Percentiles rank a stretch among this genome's conserved stretches.
phyloP scores from a whole-genome alignment of 2,888 invertebrate species.

The Amphipyra berbera region DNA sequence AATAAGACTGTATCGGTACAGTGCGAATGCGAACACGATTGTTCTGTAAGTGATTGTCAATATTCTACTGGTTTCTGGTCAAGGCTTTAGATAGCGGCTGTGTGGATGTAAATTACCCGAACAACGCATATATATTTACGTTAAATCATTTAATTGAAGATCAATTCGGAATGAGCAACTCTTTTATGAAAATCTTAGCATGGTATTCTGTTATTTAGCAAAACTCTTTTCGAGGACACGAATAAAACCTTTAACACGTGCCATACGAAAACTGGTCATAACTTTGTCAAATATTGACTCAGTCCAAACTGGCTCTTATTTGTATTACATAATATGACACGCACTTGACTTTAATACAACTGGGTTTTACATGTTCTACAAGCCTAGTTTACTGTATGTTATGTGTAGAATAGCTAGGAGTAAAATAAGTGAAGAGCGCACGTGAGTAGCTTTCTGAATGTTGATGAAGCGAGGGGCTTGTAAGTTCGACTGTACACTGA shows the following conservation, averaged over 20 bases:
- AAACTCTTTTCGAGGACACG: too few species aligned
- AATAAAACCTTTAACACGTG: too few species aligned
- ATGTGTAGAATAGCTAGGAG: background rate
- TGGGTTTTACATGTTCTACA: slow-evolving; percentile 29
- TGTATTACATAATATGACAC: slow-evolving; percentile 43
- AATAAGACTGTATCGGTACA: too few species aligned
- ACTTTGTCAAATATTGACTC: slow-evolving; percentile 26
- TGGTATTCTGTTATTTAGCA: too few species aligned
- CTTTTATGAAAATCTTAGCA: too few species aligned
- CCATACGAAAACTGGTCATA: slow-evolving; percentile 10
- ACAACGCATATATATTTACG: background rate
- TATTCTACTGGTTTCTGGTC: background rate
- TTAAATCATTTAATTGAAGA: too few species aligned
- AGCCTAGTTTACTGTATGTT: slow-evolving; percentile 20
- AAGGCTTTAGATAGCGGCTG: background rate
- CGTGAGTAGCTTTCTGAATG: slow-evolving; percentile 20
- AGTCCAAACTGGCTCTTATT: slow-evolving; percentile 42
- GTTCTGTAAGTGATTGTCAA: slow-evolving; percentile 7
- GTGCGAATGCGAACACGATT: too few species aligned
- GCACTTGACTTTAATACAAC: slow-evolving; percentile 54
- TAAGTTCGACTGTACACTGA: background rate
- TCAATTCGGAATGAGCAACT: too few species aligned
- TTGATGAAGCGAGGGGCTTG: background rate
- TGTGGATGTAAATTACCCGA: background rate
- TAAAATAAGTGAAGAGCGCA: slow-evolving; percentile 1